Evolutionary conservation across 2,888 invertebrate species (phyloP).

Genomic region (Synergus laeviventris): DNA sequence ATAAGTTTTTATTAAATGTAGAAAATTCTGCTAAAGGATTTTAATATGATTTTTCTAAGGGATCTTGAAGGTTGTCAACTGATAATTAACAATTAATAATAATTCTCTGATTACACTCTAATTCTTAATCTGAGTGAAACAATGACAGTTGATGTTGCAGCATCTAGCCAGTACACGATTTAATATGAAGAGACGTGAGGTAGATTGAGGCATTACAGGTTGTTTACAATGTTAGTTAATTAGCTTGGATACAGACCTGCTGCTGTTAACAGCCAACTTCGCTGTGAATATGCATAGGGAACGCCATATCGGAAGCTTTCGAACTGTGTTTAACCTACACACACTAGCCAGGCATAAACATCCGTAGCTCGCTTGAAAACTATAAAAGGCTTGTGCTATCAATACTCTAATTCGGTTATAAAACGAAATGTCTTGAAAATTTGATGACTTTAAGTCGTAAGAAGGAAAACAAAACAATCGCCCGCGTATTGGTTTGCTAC

Average conservation of each 20-base stretch:
- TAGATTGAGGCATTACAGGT: slow-evolving; percentile 27
- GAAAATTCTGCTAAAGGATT: no score
- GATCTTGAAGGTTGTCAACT: no score
- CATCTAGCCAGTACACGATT: background rate
- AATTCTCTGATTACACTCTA: no score
- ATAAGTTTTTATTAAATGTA: background rate
- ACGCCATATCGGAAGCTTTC: slow-evolving; percentile 6
- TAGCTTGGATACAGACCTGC: slow-evolving; percentile 50
- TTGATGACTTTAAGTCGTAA: no score
- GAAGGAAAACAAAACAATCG: no score
- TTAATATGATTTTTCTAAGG: no score
- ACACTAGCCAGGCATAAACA: background rate
- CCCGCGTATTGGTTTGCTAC: no score
- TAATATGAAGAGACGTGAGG: slow-evolving; percentile 5
- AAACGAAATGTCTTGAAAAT: no score
- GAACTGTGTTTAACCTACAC: slow-evolving; percentile 8
- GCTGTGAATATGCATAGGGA: slow-evolving; percentile 45
- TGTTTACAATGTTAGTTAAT: slow-evolving; percentile 51
- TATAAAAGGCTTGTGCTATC: background rate
- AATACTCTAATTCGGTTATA: no score
- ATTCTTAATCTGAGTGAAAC: no score
- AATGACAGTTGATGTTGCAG: slow-evolving; percentile 8
- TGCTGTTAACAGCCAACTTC: slow-evolving; percentile 51
- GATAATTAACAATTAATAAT: no score
- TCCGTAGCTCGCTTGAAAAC: background rate